Evolutionary conservation across 1,140 invertebrate genomes (phyloP).

Genomic region (Ceratitis capitata): DNA sequence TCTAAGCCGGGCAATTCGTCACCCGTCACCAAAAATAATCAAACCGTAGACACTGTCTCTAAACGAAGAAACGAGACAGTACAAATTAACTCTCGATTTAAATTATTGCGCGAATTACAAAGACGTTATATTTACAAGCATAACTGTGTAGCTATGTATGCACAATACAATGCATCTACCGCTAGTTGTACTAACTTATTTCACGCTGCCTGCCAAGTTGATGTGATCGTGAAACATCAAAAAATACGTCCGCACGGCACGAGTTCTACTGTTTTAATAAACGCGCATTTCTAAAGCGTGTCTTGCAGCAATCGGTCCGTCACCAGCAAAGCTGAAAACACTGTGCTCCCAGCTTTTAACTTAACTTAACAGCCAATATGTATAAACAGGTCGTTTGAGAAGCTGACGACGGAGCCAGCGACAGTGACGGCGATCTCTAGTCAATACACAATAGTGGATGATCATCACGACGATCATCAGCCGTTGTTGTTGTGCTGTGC

Average conservation of each 20-base stretch:
- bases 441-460: not conserved
- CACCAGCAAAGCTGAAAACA: not conserved
- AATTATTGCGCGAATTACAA: not conserved
- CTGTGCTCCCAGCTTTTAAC: constrained; percentile 16
- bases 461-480: not conserved
- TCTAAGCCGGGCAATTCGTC: not conserved
- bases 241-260: constrained; percentile 35
- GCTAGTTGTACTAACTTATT: not conserved
- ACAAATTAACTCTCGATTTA: not conserved
- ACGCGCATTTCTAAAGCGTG: not conserved
- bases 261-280: constrained; percentile 38
- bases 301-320: constrained; percentile 9
- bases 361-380: too few relatives aligned
- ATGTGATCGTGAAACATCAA: not conserved
- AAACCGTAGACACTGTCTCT: not conserved
- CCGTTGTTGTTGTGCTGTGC: not conserved
- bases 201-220: not conserved
- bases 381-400: not conserved
- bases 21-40: not conserved
- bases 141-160: not conserved
- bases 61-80: not conserved
- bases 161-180: too few relatives aligned
- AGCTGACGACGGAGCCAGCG: not conserved
- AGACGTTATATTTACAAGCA: not conserved
- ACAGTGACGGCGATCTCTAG: not conserved